These are phyloP conservation scores for Papilio aristodemus DNA, from an alignment of 1,140 invertebrate species.

Conservation along the genomic window DNA sequence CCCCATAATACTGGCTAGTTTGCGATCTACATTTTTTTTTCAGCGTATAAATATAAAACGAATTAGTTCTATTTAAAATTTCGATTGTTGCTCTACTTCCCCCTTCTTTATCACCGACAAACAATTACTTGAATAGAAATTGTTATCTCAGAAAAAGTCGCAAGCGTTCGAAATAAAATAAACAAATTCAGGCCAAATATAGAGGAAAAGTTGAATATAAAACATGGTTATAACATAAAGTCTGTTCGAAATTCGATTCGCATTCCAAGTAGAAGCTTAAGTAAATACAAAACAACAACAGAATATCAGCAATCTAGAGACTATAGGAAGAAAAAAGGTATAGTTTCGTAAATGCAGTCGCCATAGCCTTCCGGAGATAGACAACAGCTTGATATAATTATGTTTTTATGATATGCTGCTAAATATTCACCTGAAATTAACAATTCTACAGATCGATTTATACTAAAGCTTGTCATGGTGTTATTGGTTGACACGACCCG, in stretches of 20 bases:
- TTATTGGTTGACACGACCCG: too few relatives aligned
- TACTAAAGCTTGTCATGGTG: too few relatives aligned
- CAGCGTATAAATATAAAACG: slow-evolving; percentile 50
- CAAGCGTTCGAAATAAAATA: slow-evolving; percentile 9
- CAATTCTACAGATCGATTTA: too few relatives aligned
- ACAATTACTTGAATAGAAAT: slow-evolving; percentile 20
- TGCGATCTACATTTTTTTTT: slow-evolving; percentile 53
- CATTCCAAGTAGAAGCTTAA: slow-evolving; percentile 2
- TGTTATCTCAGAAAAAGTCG: slow-evolving; percentile 17
- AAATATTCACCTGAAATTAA: neutral
- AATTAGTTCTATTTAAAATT: slow-evolving; percentile 49
- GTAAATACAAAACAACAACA: slow-evolving; percentile 7
- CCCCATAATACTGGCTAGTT: slow-evolving; percentile 52
- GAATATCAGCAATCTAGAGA: neutral
- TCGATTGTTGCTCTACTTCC: slow-evolving; percentile 45
- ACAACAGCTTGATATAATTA: neutral
- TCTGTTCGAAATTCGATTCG: slow-evolving; percentile 6
- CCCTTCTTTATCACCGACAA: slow-evolving; percentile 27
- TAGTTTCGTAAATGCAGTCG: neutral
- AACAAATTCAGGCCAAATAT: slow-evolving; percentile 1
- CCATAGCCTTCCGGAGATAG: neutral
- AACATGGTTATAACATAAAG: slow-evolving; percentile 16
- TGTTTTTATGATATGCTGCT: neutral
- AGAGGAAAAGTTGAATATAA: slow-evolving; percentile 1
- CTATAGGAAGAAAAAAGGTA: neutral